Percentiles rank a stretch among this genome's conserved stretches.
Conservation (phyloP, 2,888 invertebrate species). For the Elysia crispata region DNA sequence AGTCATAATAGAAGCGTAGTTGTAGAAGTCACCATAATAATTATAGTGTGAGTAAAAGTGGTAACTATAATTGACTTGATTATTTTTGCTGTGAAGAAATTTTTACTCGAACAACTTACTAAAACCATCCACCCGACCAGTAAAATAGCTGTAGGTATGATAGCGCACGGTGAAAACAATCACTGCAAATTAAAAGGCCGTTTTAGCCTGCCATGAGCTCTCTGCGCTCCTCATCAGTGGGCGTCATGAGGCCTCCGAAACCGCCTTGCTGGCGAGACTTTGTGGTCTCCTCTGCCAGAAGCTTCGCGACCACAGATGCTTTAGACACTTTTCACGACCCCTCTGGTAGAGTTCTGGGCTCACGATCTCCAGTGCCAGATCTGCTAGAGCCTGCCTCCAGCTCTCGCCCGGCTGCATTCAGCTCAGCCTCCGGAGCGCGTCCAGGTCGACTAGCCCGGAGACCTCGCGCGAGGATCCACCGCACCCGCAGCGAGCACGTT, state of each 20-base stretch:
- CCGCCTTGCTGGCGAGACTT: conserved; percentile 73
- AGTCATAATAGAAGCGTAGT: too few relatives aligned
- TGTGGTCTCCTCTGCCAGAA: conserved; percentile 47
- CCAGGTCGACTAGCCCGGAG: conserved; percentile 34
- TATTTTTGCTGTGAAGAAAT: background rate
- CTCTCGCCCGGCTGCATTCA: background rate
- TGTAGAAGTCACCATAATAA: too few relatives aligned
- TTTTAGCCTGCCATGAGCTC: conserved; percentile 28
- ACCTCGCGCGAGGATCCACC: conserved; percentile 66
- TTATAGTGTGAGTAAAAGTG: too few relatives aligned
- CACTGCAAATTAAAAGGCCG: background rate
- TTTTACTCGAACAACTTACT: background rate
- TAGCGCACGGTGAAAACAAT: background rate
- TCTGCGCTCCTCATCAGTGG: conserved; percentile 22
- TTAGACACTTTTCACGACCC: conserved; percentile 21
- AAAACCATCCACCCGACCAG: conserved; percentile 3
- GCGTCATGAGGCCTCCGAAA: conserved; percentile 64
- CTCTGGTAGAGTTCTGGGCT: conserved; percentile 1
- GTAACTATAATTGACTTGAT: too few relatives aligned
- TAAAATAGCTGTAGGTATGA: conserved; percentile 29
- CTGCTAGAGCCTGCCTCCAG: background rate
- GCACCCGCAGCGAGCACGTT: conserved; percentile 70
- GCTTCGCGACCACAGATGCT: conserved; percentile 27
- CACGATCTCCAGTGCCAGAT: conserved; percentile 22
- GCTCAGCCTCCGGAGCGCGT: conserved; percentile 30